Conservation (phyloP, 1,140 invertebrate genomes). For the Euura saliciscinereae region DNA sequence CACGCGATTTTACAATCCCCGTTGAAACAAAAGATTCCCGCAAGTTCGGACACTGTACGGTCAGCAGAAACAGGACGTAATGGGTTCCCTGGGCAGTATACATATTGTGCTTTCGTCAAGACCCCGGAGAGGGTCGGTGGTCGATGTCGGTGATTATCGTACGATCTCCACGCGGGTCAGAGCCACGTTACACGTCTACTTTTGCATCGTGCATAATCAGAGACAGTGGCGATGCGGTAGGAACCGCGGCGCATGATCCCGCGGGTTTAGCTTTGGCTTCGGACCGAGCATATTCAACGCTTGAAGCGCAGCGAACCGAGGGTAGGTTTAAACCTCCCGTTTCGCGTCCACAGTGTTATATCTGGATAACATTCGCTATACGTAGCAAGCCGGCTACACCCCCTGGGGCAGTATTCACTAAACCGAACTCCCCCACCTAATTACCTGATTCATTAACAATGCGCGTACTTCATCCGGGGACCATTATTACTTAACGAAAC, state of each 20-base stretch:
- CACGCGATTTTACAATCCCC: background rate
- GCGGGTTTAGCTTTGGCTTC: background rate
- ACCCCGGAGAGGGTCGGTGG: too few relatives aligned
- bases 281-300: background rate
- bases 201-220: background rate
- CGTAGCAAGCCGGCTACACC: background rate
- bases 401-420: slow-evolving; percentile 10
- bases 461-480: slow-evolving; percentile 36
- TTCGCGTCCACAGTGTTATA: background rate
- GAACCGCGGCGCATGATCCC: background rate
- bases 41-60: too few relatives aligned
- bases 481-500: slow-evolving; percentile 35
- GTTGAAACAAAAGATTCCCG: too few relatives aligned
- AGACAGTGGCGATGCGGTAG: background rate
- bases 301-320: slow-evolving; percentile 8
- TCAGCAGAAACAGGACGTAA: too few relatives aligned
- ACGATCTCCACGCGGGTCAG: too few relatives aligned
- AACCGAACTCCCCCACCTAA: slow-evolving; percentile 25
- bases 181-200: too few relatives aligned
- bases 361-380: too few relatives aligned
- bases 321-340: background rate
- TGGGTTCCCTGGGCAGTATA: too few relatives aligned
- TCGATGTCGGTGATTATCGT: too few relatives aligned
- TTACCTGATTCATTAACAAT: slow-evolving; percentile 44
- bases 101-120: too few relatives aligned